Evolutionary conservation across 35 echinoderm and acorn worm species (phyloP), one percentile per base, ranked within the genome.

Genomic region (Strongylocentrotus purpuratus): DNA sequence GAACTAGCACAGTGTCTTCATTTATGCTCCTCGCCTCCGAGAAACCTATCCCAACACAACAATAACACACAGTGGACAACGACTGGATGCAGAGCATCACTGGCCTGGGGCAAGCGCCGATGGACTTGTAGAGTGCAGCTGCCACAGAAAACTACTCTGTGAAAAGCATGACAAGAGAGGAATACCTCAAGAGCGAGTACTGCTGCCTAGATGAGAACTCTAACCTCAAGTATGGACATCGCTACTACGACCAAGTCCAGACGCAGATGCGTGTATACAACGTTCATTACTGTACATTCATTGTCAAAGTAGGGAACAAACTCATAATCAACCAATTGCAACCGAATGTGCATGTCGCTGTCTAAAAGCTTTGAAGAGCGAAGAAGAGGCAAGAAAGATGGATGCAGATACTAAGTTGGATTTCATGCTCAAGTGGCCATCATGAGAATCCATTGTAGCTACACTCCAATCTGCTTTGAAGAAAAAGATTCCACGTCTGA

Each of bases 181-280:
- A 88, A 88, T 35, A 88, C n/a, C 87, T 88, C 15, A 88, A 88
- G 87, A 88, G 87, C 87, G 31, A 88, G 87, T 41, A 88, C 87
- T 45, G 87, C 87, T 88, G 87, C 87, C 33, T 41, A 9, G 87
- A 88, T 88, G 31, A 33, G 32, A 88, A 88, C 28, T 88, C 32
- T 4, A 32, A 88, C 86, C 31, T 88, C 13, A 88, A 88, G 87
- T 88, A 46, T 88, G 87, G 87, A 28, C 32, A 88, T 46, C 9
- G 87, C 9, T 88, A 35, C 86, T 88, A 88, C 20, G 28, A 88
- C 86, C 86, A 88, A 33, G 86, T 88, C 12, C 86, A 88, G 86
- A 88, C 31, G 15, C 86, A 88, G 41, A 88, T 88, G 86, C 86
- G 1, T 88, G 86, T 88, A 1, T 88, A 88, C 32, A 46, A 88